These are phyloP conservation scores for Amblyopsis hoosieri DNA, from an alignment of 2,797 vertebrate genomes.

Conservation along the genomic window DNA sequence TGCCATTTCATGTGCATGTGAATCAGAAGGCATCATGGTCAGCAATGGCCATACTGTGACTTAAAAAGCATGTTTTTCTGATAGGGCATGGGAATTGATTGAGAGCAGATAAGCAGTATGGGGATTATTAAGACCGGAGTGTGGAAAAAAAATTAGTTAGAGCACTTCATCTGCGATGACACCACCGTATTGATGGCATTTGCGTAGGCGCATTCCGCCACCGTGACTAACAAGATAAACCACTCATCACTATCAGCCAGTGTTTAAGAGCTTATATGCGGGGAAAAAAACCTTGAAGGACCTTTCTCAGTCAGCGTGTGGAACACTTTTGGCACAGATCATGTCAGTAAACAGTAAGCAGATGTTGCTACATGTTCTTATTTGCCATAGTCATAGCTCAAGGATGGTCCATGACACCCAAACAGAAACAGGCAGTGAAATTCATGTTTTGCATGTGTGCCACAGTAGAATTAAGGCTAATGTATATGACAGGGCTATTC, in stretches of 20 bases:
- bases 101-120: constrained; percentile 55
- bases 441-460: too few species aligned
- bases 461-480: too few species aligned
- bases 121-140: constrained; percentile 32
- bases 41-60: constrained; percentile 67
- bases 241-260: constrained; percentile 60
- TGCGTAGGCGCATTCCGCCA: constrained; percentile 43
- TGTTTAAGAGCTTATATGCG: constrained; percentile 42
- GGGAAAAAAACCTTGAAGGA: constrained; percentile 23
- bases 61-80: constrained; percentile 63
- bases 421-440: too few species aligned
- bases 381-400: too few species aligned
- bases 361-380: too few species aligned
- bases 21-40: constrained; percentile 40
- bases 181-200: constrained; percentile 30
- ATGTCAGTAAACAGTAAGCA: constrained; percentile 19
- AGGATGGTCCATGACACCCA: too few species aligned
- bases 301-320: constrained; percentile 44
- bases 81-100: constrained; percentile 76
- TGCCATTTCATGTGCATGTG: constrained; percentile 11
- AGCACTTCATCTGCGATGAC: constrained; percentile 61
- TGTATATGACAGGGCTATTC: too few species aligned
- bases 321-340: constrained; percentile 55
- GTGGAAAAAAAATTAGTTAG: constrained; percentile 19
- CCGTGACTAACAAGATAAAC: constrained; percentile 59